Evolutionary conservation across 2,888 invertebrate species (phyloP).

Genomic region (Rhamnusium bicolor): DNA sequence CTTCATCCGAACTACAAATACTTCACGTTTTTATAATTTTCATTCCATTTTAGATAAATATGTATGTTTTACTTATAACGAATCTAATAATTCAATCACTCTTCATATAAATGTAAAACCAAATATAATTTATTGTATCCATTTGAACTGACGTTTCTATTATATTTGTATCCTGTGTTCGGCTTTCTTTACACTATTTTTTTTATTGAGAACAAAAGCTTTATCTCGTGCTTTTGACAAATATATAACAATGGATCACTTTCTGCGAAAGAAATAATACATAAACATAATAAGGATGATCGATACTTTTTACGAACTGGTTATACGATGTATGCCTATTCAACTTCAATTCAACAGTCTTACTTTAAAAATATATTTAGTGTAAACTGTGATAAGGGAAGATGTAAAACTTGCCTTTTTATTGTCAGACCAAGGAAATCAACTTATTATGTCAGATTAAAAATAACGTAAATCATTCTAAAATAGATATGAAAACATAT

Average conservation of each 20-base stretch:
- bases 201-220: neutral
- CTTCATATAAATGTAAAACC: neutral
- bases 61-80: too few relatives aligned
- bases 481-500: too few relatives aligned
- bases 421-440: neutral
- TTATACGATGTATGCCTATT: neutral
- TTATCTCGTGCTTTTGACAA: neutral
- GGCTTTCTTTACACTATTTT: neutral
- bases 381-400: neutral
- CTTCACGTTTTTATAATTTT: too few relatives aligned
- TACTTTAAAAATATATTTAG: neutral
- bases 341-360: neutral
- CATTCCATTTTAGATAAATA: too few relatives aligned
- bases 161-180: neutral
- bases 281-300: neutral
- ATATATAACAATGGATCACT: neutral
- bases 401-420: neutral
- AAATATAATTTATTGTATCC: neutral
- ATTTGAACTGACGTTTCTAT: neutral
- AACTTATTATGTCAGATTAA: too few relatives aligned
- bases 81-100: neutral
- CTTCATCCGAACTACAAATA: too few relatives aligned
- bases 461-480: too few relatives aligned
- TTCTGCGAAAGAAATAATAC: neutral
- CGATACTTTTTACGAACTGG: neutral